Percentiles rank a stretch among this genome's conserved stretches.
phyloP scores from a whole-genome alignment of 2,888 invertebrate species.

The Machimus rusticus region DNA sequence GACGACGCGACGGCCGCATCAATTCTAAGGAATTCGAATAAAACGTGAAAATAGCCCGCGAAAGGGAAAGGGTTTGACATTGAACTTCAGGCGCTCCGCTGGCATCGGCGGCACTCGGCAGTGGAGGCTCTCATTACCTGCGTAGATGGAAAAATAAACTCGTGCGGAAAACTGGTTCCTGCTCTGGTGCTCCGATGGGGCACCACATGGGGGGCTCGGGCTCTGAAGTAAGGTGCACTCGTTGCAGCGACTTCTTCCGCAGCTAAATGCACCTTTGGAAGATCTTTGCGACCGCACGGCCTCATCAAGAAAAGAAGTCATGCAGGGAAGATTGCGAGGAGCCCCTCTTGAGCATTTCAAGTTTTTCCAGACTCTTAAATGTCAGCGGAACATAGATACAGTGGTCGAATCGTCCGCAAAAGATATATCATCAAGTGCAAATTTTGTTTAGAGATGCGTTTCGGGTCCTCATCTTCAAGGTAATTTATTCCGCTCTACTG shows the following conservation, averaged over 20 bases:
- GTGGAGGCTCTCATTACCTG: not conserved
- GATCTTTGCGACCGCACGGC: not conserved
- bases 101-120: not conserved
- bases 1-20: not conserved
- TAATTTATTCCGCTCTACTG: not conserved
- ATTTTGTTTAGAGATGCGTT: not conserved
- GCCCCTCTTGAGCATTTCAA: not conserved
- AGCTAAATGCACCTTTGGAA: not conserved
- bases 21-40: not conserved
- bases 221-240: not conserved
- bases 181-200: not conserved
- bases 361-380: not conserved
- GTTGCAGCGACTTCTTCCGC: not conserved
- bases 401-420: not conserved
- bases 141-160: not conserved
- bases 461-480: not conserved
- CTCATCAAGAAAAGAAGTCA: not conserved
- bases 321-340: not conserved
- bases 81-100: not conserved
- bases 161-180: not conserved
- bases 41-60: not conserved
- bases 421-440: not conserved
- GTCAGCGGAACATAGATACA: not conserved
- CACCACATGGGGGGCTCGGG: not conserved
- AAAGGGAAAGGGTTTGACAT: slow-evolving; percentile 29